Evolutionary conservation across 2,888 invertebrate genomes (phyloP).

Genomic region (Nowickia ferox): DNA sequence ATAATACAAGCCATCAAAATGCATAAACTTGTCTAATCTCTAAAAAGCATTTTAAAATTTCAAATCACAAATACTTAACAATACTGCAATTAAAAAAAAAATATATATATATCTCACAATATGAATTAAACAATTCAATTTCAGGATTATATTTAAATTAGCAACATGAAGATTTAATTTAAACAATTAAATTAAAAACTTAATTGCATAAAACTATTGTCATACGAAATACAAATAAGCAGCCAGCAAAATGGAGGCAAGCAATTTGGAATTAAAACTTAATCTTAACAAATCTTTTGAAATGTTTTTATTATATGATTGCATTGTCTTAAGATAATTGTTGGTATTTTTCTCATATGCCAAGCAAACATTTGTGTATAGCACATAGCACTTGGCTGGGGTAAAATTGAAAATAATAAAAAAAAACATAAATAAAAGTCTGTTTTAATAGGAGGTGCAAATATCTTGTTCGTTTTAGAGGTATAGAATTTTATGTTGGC

Average conservation of each 20-base stretch:
- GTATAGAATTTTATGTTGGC: too few relatives aligned
- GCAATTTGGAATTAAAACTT: conserved; percentile 55
- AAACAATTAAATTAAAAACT: conserved; percentile 51
- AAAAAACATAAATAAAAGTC: too few relatives aligned
- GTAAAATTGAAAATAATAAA: too few relatives aligned
- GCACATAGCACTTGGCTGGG: background rate
- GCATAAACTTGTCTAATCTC: background rate
- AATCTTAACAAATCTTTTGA: conserved; percentile 59
- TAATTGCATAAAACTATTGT: conserved; percentile 24
- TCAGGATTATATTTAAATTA: conserved; percentile 46
- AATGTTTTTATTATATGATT: conserved; percentile 47
- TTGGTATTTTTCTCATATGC: conserved; percentile 2
- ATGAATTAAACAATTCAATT: conserved; percentile 8
- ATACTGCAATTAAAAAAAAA: background rate
- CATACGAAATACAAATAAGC: background rate
- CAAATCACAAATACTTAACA: background rate
- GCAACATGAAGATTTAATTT: conserved; percentile 49
- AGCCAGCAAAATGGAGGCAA: conserved; percentile 2
- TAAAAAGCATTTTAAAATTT: conserved; percentile 9
- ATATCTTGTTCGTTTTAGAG: too few relatives aligned
- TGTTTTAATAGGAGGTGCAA: too few relatives aligned
- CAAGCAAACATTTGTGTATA: background rate
- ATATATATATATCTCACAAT: background rate
- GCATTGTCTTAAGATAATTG: conserved; percentile 39
- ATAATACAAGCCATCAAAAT: background rate